Evolutionary conservation across 1,140 invertebrate genomes (phyloP), one percentile per base, ranked within the genome.

Genomic region (Amphibalanus amphitrite): DNA sequence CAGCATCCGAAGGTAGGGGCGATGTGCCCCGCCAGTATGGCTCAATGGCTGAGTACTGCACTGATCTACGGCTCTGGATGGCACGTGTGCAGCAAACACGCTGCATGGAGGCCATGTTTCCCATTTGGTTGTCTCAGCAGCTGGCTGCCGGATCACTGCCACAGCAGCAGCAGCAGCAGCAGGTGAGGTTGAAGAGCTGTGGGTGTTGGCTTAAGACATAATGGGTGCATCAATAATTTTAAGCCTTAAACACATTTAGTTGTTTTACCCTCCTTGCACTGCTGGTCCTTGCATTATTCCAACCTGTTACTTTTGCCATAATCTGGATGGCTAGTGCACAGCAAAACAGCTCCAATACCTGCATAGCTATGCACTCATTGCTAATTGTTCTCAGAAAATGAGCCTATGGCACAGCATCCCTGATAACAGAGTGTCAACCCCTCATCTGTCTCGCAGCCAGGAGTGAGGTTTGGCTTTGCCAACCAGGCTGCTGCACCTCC

Each of bases 51-150:
- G 47, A 59, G 65, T 67, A 67, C 65, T 67, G 65, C 65, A 0
- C n/a, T 1, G 26, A 28, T 17, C 65, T 67, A 8, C 65, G 65
- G 6, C 4, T 28, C n/a, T 67, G 65, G 65, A 26, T 67, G 28
- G 28, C 26, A 3, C 65, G 28, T n/a, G n/a, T 67, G 65, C 26
- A 67, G 65, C 65, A 67, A 26, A 25, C 65, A 10, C n/a, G 65
- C 26, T 67, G 65, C 17, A 28, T 67, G n/a, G 65, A 67, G n/a
- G 65, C 65, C 65, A 67, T 67, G 65, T 67, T 67, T 17, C 65
- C 65, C 65, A 26, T 67, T 26, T 67, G 65, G 65, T 26, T 67
- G 65, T 26, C 65, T 3, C 20, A 28, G 65, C 65, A 67, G 65
- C 65, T 67, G 65, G n/a, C 65, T 26, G n/a, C n/a, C n/a, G 65